Conservation (phyloP, 2,888 invertebrate species). For the Cerastis rubricosa region DNA sequence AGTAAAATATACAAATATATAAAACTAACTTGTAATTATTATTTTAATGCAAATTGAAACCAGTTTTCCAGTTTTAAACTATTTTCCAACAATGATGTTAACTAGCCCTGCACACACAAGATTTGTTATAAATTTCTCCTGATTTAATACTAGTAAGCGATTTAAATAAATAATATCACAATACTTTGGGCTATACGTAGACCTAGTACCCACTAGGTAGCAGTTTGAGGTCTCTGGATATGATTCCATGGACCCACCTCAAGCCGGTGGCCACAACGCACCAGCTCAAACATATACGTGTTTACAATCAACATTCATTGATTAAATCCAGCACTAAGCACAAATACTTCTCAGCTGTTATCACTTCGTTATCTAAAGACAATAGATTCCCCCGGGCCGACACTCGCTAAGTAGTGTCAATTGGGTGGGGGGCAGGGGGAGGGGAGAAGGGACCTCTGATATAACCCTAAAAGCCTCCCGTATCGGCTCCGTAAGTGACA, state of each 20-base stretch:
- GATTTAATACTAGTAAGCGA: neutral
- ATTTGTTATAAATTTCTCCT: neutral
- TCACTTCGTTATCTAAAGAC: constrained; percentile 55
- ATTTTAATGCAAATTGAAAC: neutral
- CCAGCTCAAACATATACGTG: neutral
- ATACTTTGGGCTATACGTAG: neutral
- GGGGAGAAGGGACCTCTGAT: constrained; percentile 30
- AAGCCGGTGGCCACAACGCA: neutral
- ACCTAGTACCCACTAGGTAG: too few relatives aligned
- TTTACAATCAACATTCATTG: constrained; percentile 12
- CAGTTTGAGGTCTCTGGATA: neutral
- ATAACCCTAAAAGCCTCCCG: constrained; percentile 62
- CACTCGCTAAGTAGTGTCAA: constrained; percentile 64
- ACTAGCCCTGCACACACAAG: neutral
- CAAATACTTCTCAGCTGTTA: constrained; percentile 1
- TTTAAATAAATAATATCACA: neutral
- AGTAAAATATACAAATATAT: too few relatives aligned
- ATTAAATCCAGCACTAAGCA: constrained; percentile 14
- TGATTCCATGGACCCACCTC: neutral
- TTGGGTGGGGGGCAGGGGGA: constrained; percentile 24
- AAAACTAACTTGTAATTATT: neutral
- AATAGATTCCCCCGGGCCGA: constrained; percentile 50
- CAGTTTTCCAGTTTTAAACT: neutral
- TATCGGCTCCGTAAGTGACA: constrained; percentile 49
- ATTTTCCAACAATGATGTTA: neutral